These are phyloP conservation scores for Cavia porcellus DNA, from an alignment of 2,113 vertebrate species.

Conservation along the genomic window DNA sequence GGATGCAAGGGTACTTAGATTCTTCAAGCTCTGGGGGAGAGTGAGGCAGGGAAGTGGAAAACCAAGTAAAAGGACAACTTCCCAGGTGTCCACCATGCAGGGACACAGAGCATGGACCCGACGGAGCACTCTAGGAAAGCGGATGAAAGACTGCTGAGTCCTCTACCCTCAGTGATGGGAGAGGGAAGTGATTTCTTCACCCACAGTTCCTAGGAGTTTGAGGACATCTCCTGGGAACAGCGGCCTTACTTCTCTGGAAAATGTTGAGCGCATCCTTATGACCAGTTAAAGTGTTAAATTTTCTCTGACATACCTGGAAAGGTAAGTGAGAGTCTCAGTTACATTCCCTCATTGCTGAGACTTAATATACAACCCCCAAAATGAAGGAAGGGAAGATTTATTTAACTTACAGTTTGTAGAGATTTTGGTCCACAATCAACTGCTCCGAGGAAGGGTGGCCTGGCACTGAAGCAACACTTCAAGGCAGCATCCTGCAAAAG, in stretches of 20 bases:
- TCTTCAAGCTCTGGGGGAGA: too few species aligned
- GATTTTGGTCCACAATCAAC: too few species aligned
- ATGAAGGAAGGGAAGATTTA: too few species aligned
- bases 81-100: neutral
- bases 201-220: fast-evolving
- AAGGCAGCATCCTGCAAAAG: too few species aligned
- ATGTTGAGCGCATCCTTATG: neutral
- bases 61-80: neutral
- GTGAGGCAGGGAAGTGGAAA: too few species aligned
- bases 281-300: neutral
- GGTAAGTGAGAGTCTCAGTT: neutral
- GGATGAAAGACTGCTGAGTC: fast-evolving
- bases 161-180: neutral
- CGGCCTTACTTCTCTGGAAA: neutral
- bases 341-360: too few species aligned
- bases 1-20: neutral
- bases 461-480: too few species aligned
- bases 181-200: fast-evolving
- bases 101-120: fast-evolving
- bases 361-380: too few species aligned
- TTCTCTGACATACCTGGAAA: neutral
- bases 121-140: neutral
- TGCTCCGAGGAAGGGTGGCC: too few species aligned
- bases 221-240: neutral
- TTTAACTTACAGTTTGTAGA: too few species aligned